Percentiles rank a stretch among this genome's conserved stretches.
Evolutionary conservation across 2,113 vertebrate species (phyloP).

Genomic region (Silurus glanis): DNA sequence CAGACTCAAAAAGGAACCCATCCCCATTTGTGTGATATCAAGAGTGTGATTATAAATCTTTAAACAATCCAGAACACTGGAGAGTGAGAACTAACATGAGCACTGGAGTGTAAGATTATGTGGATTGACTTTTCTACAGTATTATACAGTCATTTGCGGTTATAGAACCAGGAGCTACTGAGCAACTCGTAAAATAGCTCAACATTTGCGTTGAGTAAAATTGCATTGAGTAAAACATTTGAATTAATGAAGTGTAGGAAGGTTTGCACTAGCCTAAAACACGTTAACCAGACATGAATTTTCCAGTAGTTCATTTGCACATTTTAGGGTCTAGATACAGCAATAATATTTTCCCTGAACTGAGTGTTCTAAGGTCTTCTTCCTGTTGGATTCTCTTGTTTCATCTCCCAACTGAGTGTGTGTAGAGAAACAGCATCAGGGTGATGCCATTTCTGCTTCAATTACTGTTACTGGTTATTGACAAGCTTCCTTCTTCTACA

Average conservation of each 20-base stretch:
- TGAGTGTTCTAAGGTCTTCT: conserved; percentile 62
- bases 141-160: too few species aligned
- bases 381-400: not conserved
- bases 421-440: not conserved
- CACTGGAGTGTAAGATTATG: too few species aligned
- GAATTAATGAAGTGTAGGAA: not conserved
- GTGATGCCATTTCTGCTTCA: not conserved
- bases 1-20: too few species aligned
- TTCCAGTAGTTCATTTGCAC: not conserved
- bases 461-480: not conserved
- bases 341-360: conserved; percentile 83
- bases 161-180: too few species aligned
- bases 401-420: conserved; percentile 17
- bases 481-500: not conserved
- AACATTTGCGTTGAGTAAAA: too few species aligned
- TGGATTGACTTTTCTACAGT: too few species aligned
- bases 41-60: too few species aligned
- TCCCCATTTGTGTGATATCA: too few species aligned
- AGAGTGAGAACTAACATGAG: too few species aligned
- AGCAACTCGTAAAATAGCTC: too few species aligned
- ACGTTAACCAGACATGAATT: not conserved
- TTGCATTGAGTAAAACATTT: too few species aligned
- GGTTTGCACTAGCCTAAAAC: not conserved
- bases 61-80: too few species aligned
- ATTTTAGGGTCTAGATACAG: conserved; percentile 78